Percentiles rank a stretch among this genome's conserved stretches.
Evolutionary conservation across 2,113 vertebrate species (phyloP).

Genomic region (Dipodomys spectabilis): DNA sequence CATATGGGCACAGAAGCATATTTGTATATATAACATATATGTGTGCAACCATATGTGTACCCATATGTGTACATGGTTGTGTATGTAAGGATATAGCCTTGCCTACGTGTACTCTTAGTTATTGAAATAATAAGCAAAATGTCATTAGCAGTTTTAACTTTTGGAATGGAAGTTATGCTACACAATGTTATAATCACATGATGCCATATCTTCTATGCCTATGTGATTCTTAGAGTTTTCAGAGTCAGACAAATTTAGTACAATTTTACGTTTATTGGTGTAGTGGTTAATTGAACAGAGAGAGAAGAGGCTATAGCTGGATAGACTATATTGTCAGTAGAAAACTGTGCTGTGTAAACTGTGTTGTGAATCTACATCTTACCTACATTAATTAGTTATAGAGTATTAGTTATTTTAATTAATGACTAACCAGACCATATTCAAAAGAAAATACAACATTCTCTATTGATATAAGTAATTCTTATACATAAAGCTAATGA

Average conservation of each 20-base stretch:
- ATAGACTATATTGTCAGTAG: too few species aligned
- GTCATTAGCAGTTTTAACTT: not conserved
- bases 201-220: not conserved
- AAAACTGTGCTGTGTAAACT: too few species aligned
- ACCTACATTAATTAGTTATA: not conserved
- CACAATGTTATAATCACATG: not conserved
- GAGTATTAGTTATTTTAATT: not conserved
- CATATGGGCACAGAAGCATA: too few species aligned
- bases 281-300: not conserved
- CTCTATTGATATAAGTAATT: not conserved
- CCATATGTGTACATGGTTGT: not conserved
- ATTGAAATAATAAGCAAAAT: not conserved
- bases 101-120: not conserved
- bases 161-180: not conserved
- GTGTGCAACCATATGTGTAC: too few species aligned
- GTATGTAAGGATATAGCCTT: too few species aligned
- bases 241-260: not conserved
- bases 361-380: too few species aligned
- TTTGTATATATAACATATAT: too few species aligned
- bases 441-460: not conserved
- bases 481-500: not conserved
- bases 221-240: not conserved
- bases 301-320: too few species aligned
- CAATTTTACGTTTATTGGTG: not conserved
- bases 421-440: not conserved